Evolutionary conservation across 1,140 invertebrate genomes (phyloP).

Genomic region (Olivierus martensii): DNA sequence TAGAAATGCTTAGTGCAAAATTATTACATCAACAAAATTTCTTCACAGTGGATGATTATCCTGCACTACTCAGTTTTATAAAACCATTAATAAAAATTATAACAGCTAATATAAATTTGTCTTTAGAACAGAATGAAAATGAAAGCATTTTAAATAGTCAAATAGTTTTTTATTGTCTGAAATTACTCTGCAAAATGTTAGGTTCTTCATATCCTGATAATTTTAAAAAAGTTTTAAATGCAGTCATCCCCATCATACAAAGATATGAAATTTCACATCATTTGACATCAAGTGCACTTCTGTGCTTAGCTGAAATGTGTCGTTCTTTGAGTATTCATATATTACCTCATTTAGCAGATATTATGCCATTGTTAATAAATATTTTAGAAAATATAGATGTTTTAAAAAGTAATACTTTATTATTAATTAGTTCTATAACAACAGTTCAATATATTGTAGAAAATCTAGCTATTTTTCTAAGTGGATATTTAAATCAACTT

Average conservation of each 20-base stretch:
- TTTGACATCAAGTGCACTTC: constrained; percentile 32
- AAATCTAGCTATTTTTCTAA: constrained; percentile 60
- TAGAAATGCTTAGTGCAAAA: constrained; percentile 69
- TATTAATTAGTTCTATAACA: constrained; percentile 49
- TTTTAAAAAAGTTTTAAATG: constrained; percentile 10
- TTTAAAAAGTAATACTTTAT: constrained; percentile 31
- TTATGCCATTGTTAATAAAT: constrained; percentile 57
- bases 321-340: constrained; percentile 53
- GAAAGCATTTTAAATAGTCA: constrained; percentile 56
- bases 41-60: constrained; percentile 29
- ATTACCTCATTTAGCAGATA: constrained; percentile 51
- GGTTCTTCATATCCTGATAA: constrained; percentile 27
- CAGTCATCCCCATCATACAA: constrained; percentile 23
- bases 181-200: constrained; percentile 56
- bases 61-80: constrained; percentile 44
- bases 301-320: constrained; percentile 63
- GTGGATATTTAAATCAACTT: constrained; percentile 64
- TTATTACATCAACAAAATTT: constrained; percentile 43
- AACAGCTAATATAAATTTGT: neutral
- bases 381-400: constrained; percentile 13
- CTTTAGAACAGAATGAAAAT: constrained; percentile 24
- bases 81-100: constrained; percentile 38
- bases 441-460: constrained; percentile 65
- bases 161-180: constrained; percentile 61
- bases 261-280: constrained; percentile 20